Conservation (phyloP, 2,113 vertebrate genomes). For the Neoarius graeffei region DNA sequence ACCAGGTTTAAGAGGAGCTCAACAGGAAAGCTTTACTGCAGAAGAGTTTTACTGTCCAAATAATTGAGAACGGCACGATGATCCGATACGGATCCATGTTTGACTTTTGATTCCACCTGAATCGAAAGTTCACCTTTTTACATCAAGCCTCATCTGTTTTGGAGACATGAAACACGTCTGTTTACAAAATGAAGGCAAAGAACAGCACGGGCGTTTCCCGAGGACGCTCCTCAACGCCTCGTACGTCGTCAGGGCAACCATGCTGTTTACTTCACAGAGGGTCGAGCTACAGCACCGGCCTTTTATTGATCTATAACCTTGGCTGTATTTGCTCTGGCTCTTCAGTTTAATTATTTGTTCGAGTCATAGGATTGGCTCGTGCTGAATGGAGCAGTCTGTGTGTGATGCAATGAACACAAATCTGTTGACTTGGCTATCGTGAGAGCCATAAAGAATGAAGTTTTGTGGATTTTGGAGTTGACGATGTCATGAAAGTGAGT, state of each 20-base stretch:
- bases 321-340: slow-evolving; percentile 36
- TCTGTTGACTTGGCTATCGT: not conserved
- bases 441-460: not conserved
- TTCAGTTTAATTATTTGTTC: slow-evolving; percentile 61
- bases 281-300: not conserved
- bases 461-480: not conserved
- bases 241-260: slow-evolving; percentile 25
- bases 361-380: slow-evolving; percentile 32
- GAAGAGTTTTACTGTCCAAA: not conserved
- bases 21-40: not conserved
- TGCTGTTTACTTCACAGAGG: slow-evolving; percentile 35
- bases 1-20: not conserved
- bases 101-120: not conserved
- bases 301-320: slow-evolving; percentile 53
- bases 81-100: not conserved
- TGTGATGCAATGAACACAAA: not conserved
- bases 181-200: slow-evolving; percentile 14
- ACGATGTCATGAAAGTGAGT: not conserved
- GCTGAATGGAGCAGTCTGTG: not conserved
- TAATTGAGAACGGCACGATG: too few species aligned
- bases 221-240: not conserved
- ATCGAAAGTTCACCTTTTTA: not conserved
- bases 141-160: not conserved
- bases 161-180: not conserved
- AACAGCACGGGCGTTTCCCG: not conserved